A percentile compares a stretch with the other conserved stretches of the same genome.
Conservation (phyloP, 2,113 vertebrate genomes). For the Malaclemys terrapin region DNA sequence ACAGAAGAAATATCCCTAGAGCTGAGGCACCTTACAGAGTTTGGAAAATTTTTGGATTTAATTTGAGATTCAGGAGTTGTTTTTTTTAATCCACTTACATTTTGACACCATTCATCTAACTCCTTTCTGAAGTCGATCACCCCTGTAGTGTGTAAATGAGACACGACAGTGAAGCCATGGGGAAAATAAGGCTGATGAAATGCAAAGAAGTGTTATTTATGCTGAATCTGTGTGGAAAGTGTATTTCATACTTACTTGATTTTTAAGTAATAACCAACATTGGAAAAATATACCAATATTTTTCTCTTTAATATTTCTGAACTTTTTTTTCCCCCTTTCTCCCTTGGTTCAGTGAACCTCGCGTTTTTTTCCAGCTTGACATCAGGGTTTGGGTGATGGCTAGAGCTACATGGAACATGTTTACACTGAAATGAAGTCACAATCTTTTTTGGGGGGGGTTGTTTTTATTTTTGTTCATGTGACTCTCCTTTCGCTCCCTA, state of each 20-base stretch:
- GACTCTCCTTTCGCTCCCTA: background rate
- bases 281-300: conserved; percentile 23
- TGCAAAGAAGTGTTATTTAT: conserved; percentile 60
- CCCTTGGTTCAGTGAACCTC: background rate
- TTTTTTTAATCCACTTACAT: conserved; percentile 15
- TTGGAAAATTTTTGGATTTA: conserved; percentile 32
- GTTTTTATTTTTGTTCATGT: background rate
- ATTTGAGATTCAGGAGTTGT: background rate
- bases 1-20: background rate
- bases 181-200: conserved; percentile 72
- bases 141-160: conserved; percentile 72
- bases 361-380: background rate
- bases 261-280: conserved; percentile 46
- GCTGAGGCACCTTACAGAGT: conserved; percentile 7
- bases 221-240: conserved; percentile 56
- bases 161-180: conserved; percentile 64
- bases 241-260: conserved; percentile 67
- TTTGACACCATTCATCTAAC: conserved; percentile 66
- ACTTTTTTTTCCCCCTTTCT: background rate
- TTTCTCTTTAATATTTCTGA: conserved; percentile 47
- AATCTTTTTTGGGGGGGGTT: background rate
- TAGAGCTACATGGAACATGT: background rate
- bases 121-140: conserved; percentile 65
- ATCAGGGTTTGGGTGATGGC: background rate
- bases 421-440: background rate